These are phyloP conservation scores for Notechis scutatus DNA, from an alignment of 2,113 vertebrate genomes.

Conservation along the genomic window DNA sequence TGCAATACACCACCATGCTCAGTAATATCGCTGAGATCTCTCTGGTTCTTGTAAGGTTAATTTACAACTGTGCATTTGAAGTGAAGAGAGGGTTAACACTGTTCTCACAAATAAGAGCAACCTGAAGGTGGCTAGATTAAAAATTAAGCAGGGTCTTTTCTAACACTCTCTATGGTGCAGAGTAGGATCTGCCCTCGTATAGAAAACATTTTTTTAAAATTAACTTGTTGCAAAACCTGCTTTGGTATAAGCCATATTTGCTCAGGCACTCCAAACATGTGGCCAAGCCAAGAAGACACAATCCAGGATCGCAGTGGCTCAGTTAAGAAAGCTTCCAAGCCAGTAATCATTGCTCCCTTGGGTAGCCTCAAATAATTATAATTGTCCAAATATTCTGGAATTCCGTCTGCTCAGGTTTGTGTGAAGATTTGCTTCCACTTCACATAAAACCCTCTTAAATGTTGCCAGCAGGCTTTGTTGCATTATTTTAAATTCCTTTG, in stretches of 20 bases:
- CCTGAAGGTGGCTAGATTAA: constrained; percentile 53
- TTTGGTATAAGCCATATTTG: constrained; percentile 59
- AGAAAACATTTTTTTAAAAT: constrained; percentile 54
- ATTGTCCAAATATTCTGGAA: constrained; percentile 13
- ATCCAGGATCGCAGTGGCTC: neutral
- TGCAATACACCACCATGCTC: no score
- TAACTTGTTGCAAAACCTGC: constrained; percentile 39
- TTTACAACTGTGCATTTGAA: constrained; percentile 34
- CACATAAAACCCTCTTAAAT: neutral
- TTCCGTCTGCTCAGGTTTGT: neutral
- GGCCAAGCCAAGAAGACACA: constrained; percentile 20
- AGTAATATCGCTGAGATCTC: neutral
- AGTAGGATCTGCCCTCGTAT: constrained; percentile 59
- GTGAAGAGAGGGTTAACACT: constrained; percentile 35
- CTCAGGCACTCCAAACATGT: constrained; percentile 33
- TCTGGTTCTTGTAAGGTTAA: constrained; percentile 38
- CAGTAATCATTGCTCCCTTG: constrained; percentile 32
- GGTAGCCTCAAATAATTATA: constrained; percentile 3
- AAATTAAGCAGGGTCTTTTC: constrained; percentile 51
- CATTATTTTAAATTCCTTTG: neutral
- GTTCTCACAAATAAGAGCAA: constrained; percentile 43
- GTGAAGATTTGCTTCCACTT: neutral
- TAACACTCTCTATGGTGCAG: constrained; percentile 49
- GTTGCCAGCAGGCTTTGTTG: neutral
- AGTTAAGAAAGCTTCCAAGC: constrained; percentile 40